Base-by-base conservation (phyloP, 1,140 invertebrate genomes). In the Calliopsis andreniformis region DNA sequence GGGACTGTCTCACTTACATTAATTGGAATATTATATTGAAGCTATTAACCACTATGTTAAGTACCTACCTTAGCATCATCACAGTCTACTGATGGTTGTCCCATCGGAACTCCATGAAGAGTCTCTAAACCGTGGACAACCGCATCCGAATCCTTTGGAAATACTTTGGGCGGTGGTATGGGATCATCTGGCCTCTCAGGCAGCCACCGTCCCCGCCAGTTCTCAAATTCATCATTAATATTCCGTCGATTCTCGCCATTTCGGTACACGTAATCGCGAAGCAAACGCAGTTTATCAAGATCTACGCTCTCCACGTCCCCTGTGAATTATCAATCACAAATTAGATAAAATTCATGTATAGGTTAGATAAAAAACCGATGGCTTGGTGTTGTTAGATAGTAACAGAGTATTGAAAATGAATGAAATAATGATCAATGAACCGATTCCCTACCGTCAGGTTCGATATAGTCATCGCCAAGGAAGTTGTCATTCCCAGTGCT, bases 1-100 rank as follows among this genome's bases (percentile, higher is more conserved):
- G 64, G 14, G 12, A 2, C 16, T 3, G 16, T 6, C 35, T 39
- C 4, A 39, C 35, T 3, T 39, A 10, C 35, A 10, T 5, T 39
- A 39, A 39, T 5, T 39, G 35, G 35, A 39, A 5, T n/a, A n/a
- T n/a, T n/a, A n/a, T n/a, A n/a, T n/a, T n/a, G n/a, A n/a, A n/a
- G n/a, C n/a, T 12, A n/a, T n/a, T 47, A n/a, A 12, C n/a, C n/a
- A 47, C 45, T n/a, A n/a, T 16, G 35, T 30, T 1, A 12, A 16
- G 1, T 39, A 68, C 43, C 68, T 56, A 96, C 96, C 89, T 95
- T 93, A 68, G 93, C 96, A 92, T 96, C 94, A 88, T 97, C 96
- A 89, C 96, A 97, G 20, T 91, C 69, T 6, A 79, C 43, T 69
- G 91, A 66, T 3, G 61, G 10, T 2, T 39, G 12, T 8, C 75